phyloP scores from a whole-genome alignment of 2,797 vertebrate species.

The Microctenopoma stevenorrisi region DNA sequence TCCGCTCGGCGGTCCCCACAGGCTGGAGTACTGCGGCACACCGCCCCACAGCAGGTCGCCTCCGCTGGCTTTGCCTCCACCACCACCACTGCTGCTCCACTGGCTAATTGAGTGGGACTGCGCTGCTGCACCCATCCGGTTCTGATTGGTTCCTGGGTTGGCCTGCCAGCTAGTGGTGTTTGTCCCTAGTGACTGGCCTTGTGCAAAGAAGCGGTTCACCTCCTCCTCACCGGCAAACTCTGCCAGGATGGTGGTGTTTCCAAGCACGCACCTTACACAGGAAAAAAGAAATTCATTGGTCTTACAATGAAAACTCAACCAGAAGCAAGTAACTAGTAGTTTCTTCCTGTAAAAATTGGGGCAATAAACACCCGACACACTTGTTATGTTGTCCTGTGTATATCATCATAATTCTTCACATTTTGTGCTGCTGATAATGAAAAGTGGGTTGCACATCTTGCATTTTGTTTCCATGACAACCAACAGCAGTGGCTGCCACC shows the following conservation, averaged over 20 bases:
- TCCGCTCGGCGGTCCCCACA: conserved; percentile 92
- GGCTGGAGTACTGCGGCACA: conserved; percentile 94
- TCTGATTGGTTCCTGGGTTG: conserved; percentile 89
- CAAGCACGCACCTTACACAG: conserved; percentile 91
- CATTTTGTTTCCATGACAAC: conserved; percentile 50
- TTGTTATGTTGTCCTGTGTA: neutral
- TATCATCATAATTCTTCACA: conserved; percentile 1
- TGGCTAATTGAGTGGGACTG: conserved; percentile 90
- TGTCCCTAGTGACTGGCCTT: conserved; percentile 91
- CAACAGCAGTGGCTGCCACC: conserved; percentile 2
- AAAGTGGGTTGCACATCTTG: conserved; percentile 34
- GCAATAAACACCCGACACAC: neutral
- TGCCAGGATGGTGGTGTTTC: conserved; percentile 98
- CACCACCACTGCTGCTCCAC: conserved; percentile 88
- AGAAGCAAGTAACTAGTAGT: neutral
- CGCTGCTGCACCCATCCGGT: conserved; percentile 87
- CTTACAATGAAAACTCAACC: neutral
- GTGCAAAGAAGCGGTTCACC: conserved; percentile 96
- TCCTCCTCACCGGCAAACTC: conserved; percentile 97
- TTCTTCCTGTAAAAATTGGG: neutral
- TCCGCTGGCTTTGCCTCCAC: conserved; percentile 87
- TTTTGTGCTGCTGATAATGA: conserved; percentile 6
- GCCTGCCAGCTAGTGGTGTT: conserved; percentile 96
- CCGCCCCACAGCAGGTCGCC: conserved; percentile 94
- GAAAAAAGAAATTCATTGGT: neutral